phyloP scores from a whole-genome alignment of 1,140 invertebrate genomes.

The Bombus ignitus region DNA sequence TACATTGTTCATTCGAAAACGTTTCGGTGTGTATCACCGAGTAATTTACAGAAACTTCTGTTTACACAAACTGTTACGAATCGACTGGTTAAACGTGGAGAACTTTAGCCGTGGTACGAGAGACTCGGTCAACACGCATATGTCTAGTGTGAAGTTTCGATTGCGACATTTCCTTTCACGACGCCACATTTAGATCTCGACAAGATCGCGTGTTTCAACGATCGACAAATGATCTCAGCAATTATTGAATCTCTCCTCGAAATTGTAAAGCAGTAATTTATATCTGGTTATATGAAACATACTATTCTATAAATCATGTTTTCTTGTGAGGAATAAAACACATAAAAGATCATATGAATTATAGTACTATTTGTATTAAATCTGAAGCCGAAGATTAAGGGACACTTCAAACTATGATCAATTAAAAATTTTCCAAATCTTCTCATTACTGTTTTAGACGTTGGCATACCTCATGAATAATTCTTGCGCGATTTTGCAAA shows the following conservation, averaged over 20 bases:
- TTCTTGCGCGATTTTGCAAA: slow-evolving; percentile 24
- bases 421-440: background rate
- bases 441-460: background rate
- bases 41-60: background rate
- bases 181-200: background rate
- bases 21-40: background rate
- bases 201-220: background rate
- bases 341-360: background rate
- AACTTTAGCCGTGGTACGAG: background rate
- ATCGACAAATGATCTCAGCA: background rate
- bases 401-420: background rate
- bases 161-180: slow-evolving; percentile 74
- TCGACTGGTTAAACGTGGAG: background rate
- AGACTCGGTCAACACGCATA: slow-evolving; percentile 61
- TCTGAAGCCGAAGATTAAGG: background rate
- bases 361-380: background rate
- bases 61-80: background rate
- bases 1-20: background rate
- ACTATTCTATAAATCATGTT: no score
- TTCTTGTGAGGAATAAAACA: background rate
- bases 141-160: slow-evolving; percentile 25
- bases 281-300: background rate
- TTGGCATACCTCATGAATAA: background rate
- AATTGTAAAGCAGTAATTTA: background rate
- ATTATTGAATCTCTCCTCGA: background rate